A percentile compares a stretch with the other conserved stretches of the same genome.
These are phyloP conservation scores for Kuschelorhynchus macadamiae DNA, from an alignment of 2,888 invertebrate genomes.

Conservation along the genomic window DNA sequence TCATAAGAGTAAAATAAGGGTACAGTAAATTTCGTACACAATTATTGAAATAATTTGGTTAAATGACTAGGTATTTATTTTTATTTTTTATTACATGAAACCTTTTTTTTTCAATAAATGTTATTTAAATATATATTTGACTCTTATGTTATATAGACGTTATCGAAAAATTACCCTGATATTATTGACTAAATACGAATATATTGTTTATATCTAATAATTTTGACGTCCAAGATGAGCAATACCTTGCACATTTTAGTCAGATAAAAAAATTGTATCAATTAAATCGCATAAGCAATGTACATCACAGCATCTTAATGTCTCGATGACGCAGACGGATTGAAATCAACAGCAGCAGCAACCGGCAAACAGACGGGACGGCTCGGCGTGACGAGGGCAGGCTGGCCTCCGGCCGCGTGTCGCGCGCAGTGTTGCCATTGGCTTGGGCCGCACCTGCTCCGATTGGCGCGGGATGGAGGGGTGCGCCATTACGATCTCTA, in stretches of 20 bases:
- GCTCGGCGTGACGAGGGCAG: constrained; percentile 37
- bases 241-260: too few relatives aligned
- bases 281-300: background rate
- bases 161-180: too few relatives aligned
- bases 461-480: constrained; percentile 69
- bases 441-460: constrained; percentile 71
- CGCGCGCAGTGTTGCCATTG: constrained; percentile 64
- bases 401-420: constrained; percentile 54
- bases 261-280: background rate
- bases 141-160: too few relatives aligned
- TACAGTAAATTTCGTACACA: too few relatives aligned
- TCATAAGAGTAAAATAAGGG: too few relatives aligned
- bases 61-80: too few relatives aligned
- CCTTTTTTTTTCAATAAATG: background rate
- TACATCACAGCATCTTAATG: constrained; percentile 4
- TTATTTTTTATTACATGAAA: too few relatives aligned
- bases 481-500: constrained; percentile 71
- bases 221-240: too few relatives aligned
- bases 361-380: background rate
- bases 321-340: constrained; percentile 19
- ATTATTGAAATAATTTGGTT: too few relatives aligned
- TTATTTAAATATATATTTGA: background rate
- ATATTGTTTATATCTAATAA: background rate
- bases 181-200: background rate
- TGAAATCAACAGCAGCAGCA: constrained; percentile 17